phyloP scores from a whole-genome alignment of 1,140 invertebrate species.

The Limonius californicus region DNA sequence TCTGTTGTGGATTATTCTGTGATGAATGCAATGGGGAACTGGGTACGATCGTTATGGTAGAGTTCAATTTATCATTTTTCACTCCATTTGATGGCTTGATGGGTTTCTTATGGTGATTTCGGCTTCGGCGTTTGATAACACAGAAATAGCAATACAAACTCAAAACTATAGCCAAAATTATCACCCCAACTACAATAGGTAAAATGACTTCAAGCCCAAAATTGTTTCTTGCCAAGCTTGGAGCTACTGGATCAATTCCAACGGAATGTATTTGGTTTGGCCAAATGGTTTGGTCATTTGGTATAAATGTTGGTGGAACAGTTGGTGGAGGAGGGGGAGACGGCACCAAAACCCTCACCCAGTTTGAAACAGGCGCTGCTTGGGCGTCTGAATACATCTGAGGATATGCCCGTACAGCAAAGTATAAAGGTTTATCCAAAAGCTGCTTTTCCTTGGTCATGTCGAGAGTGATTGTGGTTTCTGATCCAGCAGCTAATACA shows the following conservation, averaged over 20 bases:
- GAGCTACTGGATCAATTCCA: conserved; percentile 31
- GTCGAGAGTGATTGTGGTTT: conserved; percentile 49
- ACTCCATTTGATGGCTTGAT: conserved; percentile 30
- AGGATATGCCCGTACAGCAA: conserved; percentile 52
- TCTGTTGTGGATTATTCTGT: conserved; percentile 31
- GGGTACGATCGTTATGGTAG: conserved; percentile 46
- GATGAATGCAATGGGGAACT: conserved; percentile 36
- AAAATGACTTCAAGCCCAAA: conserved; percentile 47
- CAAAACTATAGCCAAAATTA: conserved; percentile 46
- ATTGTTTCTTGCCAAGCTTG: conserved; percentile 34
- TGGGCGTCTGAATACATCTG: conserved; percentile 40
- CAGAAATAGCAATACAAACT: conserved; percentile 51
- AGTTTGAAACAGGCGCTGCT: conserved; percentile 54
- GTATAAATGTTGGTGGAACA: conserved; percentile 40
- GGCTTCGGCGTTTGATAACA: conserved; percentile 41
- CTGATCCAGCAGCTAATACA: conserved; percentile 46
- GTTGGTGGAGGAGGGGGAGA: conserved; percentile 51
- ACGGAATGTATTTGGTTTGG: conserved; percentile 39
- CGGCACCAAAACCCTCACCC: conserved; percentile 51
- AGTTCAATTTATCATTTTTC: conserved; percentile 42
- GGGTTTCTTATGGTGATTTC: conserved; percentile 34
- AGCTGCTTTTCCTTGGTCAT: conserved; percentile 47
- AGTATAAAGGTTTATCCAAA: conserved; percentile 50
- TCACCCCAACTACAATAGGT: conserved; percentile 46
- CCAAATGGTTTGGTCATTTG: conserved; percentile 42